Evolutionary conservation across 2,113 vertebrate species (phyloP).

Genomic region (Melanotaenia duboulayi): DNA sequence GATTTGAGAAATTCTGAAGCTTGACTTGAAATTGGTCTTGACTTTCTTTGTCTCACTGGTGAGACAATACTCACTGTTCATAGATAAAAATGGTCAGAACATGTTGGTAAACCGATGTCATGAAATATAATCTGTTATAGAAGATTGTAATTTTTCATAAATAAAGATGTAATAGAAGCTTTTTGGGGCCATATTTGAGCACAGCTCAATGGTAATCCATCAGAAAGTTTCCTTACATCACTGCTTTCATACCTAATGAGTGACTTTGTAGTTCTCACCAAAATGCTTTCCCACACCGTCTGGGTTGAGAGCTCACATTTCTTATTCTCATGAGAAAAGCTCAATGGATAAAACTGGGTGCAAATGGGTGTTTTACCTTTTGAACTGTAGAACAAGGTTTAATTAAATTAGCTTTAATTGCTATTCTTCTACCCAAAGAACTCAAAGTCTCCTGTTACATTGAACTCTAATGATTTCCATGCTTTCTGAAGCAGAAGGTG

Average conservation of each 20-base stretch:
- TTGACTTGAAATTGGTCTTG: too few relatives aligned
- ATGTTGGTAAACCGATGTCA: too few relatives aligned
- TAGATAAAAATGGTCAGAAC: too few relatives aligned
- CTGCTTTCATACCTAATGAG: conserved; percentile 19
- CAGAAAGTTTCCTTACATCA: not conserved
- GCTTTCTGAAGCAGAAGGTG: conserved; percentile 47
- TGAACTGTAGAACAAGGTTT: conserved; percentile 58
- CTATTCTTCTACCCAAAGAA: conserved; percentile 45
- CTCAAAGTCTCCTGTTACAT: conserved; percentile 59
- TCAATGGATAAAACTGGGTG: conserved; percentile 20
- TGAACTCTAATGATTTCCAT: conserved; percentile 66
- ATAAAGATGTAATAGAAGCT: too few relatives aligned
- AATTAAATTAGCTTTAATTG: conserved; percentile 70
- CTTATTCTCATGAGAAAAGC: conserved; percentile 59
- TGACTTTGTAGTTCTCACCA: conserved; percentile 36
- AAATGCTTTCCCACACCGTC: conserved; percentile 39
- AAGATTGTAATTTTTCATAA: too few relatives aligned
- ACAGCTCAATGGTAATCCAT: too few relatives aligned
- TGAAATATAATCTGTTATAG: too few relatives aligned
- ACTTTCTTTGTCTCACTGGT: too few relatives aligned
- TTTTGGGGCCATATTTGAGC: too few relatives aligned
- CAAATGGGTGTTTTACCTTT: conserved; percentile 26
- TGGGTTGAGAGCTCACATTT: conserved; percentile 37
- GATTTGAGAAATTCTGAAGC: too few relatives aligned
- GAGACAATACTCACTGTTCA: too few relatives aligned